Evolutionary conservation across 2,888 invertebrate genomes (phyloP).

Genomic region (Orthosia incerta): DNA sequence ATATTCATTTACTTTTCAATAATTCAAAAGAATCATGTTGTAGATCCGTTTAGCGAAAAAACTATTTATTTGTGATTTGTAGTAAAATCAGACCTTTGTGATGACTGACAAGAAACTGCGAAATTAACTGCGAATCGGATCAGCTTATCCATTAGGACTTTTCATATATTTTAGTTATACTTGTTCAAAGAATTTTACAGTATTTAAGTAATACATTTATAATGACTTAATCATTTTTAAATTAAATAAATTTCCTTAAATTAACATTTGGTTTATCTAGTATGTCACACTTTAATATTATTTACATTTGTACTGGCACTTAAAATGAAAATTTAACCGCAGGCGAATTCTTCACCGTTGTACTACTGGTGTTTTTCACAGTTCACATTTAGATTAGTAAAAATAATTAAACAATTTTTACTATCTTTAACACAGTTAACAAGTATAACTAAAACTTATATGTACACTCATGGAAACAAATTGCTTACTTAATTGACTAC

Average conservation of each 20-base stretch:
- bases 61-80: background rate
- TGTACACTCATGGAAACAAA: background rate
- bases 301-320: conserved; percentile 50
- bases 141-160: background rate
- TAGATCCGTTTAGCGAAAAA: background rate
- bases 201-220: conserved; percentile 32
- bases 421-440: background rate
- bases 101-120: background rate
- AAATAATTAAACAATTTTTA: conserved; percentile 30
- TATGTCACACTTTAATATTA: conserved; percentile 31
- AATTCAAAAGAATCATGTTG: background rate
- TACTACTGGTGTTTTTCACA: background rate
- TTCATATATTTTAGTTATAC: conserved; percentile 38
- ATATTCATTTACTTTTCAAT: too few relatives aligned
- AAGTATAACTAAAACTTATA: conserved; percentile 40
- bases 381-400: conserved; percentile 23
- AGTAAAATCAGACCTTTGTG: background rate
- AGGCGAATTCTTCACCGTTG: background rate
- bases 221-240: conserved; percentile 4
- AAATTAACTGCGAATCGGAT: background rate
- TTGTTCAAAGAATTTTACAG: conserved; percentile 38
- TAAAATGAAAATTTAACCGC: background rate
- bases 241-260: conserved; percentile 19
- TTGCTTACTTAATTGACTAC: conserved; percentile 9
- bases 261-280: conserved; percentile 54